Base-by-base conservation (phyloP, 2,888 invertebrate genomes). In the Euspilapteryx auroguttella region DNA sequence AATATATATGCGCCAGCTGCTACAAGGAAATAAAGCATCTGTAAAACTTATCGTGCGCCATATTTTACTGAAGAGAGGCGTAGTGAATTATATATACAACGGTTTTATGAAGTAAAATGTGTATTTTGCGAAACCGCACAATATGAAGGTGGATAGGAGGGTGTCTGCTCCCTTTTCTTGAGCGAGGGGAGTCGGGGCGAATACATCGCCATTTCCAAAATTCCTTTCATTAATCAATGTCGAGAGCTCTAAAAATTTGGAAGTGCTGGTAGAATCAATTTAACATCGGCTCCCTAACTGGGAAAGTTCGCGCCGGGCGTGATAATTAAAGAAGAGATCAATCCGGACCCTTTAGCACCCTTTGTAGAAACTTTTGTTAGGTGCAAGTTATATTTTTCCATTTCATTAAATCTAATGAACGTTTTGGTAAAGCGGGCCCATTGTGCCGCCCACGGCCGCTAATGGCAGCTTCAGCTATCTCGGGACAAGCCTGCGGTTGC, bases 151-250 rank as follows among this genome's bases (percentile, higher is more conserved):
- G 43, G 51, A 14, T 17, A n/a, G 25, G 11, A 8, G 25, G 50
- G 44, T 37, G 41, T 30, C 47, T 44, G 55, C 64, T 25, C 25
- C 21, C 62, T 55, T 53, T 62, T 54, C 51, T 55, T 62, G 52
- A 47, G 47, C 54, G 49, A 46, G 47, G 55, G 52, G 52, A 49
- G 46, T 32, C 42, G 44, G 45, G 44, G 46, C 37, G 47, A 46
- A 44, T 49, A 49, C 54, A 50, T 55, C 52, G 42, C 50, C 49
- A 54, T 50, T 58, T 59, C 49, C 53, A 37, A 63, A 68, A 66
- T 65, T 62, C 59, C 62, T 48, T 58, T 56, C 68, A 71, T 75
- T 73, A 71, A 75, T 75, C 73, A 68, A 57, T 69, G 73, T 69
- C 69, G 49, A 55, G 59, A 49, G 61, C 53, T 63, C 59, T 64